A percentile compares a stretch with the other conserved stretches of the same genome.
These are phyloP conservation scores for Dicerorhinus sumatrensis DNA, from an alignment of 2,113 vertebrate species.

Conservation along the genomic window DNA sequence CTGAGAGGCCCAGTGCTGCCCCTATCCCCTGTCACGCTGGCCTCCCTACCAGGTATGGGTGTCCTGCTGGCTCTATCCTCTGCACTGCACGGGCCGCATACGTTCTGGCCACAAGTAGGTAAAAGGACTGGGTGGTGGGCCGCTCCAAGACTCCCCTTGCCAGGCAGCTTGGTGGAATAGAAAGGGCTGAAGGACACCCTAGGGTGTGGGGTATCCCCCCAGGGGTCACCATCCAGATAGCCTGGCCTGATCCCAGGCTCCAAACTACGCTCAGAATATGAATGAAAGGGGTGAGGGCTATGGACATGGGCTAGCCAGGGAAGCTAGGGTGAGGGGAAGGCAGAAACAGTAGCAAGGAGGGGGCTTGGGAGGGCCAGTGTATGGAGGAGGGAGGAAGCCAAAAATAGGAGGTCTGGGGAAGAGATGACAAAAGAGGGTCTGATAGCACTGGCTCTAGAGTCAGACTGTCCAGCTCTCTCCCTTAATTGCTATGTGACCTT, in stretches of 20 bases:
- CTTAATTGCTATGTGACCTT: not conserved
- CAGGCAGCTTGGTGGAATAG: not conserved
- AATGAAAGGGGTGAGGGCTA: not conserved
- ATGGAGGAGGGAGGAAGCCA: not conserved
- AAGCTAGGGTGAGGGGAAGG: not conserved
- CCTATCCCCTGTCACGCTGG: not conserved
- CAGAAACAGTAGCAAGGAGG: not conserved
- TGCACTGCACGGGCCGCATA: not conserved
- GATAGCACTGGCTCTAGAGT: not conserved
- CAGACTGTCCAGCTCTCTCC: not conserved
- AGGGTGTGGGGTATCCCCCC: not conserved
- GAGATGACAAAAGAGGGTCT: not conserved
- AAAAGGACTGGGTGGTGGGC: not conserved
- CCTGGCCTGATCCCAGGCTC: not conserved
- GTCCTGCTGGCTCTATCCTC: not conserved
- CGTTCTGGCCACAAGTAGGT: not conserved
- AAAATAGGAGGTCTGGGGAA: not conserved
- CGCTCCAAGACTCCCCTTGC: not conserved
- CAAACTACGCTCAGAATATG: slow-evolving; percentile 13
- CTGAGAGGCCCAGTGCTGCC: not conserved
- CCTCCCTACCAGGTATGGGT: not conserved
- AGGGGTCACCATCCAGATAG: not conserved
- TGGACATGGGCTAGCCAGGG: not conserved
- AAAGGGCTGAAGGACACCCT: not conserved
- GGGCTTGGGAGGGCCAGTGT: not conserved